A percentile compares a stretch with the other conserved stretches of the same genome.
Evolutionary conservation across 35 echinoderm and acorn worm species (phyloP).

Genomic region (Amphiura filiformis): DNA sequence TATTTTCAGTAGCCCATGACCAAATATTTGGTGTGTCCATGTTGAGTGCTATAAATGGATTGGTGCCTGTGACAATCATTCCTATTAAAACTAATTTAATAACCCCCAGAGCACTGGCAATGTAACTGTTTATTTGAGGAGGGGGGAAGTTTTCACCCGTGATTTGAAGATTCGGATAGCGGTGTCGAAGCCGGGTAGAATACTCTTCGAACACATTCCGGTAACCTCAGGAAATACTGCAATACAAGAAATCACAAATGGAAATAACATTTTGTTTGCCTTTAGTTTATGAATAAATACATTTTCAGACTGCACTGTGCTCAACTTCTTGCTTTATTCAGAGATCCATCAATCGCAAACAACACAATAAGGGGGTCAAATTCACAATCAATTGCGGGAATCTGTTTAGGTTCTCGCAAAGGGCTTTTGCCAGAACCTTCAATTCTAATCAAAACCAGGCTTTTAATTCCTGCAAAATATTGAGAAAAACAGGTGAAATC

Average conservation of each 20-base stretch:
- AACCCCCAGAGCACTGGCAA: constrained; percentile 64
- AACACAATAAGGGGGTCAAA: too few species aligned
- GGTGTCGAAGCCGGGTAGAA: constrained; percentile 62
- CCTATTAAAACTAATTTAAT: constrained; percentile 71
- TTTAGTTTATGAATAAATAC: neutral
- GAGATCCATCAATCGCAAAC: neutral
- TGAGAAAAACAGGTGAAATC: too few species aligned
- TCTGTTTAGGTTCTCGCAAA: too few species aligned
- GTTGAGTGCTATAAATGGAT: constrained; percentile 70
- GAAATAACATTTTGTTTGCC: too few species aligned
- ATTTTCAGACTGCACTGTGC: neutral
- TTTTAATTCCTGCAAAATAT: too few species aligned
- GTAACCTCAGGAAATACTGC: constrained; percentile 99
- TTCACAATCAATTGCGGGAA: too few species aligned
- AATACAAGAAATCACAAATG: neutral
- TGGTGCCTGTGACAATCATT: constrained; percentile 70
- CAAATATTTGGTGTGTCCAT: constrained; percentile 77
- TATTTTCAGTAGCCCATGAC: constrained; percentile 94
- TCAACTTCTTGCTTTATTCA: neutral
- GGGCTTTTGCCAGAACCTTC: too few species aligned
- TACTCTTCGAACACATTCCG: constrained; percentile 94
- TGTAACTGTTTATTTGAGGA: constrained; percentile 60
- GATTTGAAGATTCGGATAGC: constrained; percentile 84
- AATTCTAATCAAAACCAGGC: too few species aligned
- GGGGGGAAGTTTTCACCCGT: constrained; percentile 88